Conservation (phyloP, 1,140 invertebrate species). For the Drosophila littoralis region DNA sequence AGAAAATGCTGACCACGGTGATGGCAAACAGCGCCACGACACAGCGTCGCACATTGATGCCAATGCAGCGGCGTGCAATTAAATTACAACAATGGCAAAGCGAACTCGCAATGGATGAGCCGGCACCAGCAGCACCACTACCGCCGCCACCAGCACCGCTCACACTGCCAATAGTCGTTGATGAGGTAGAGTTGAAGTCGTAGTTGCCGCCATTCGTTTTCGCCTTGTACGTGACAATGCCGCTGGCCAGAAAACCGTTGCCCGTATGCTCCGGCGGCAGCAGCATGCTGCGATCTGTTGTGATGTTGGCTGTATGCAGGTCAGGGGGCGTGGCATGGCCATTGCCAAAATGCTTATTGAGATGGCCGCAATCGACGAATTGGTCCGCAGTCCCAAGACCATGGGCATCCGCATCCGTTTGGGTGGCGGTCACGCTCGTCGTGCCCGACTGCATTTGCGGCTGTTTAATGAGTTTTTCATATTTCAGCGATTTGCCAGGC, state of each 20-base stretch:
- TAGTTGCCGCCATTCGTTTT: constrained; percentile 62
- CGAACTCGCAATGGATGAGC: constrained; percentile 38
- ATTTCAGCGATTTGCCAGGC: constrained; percentile 67
- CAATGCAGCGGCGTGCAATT: constrained; percentile 85
- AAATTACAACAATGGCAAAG: constrained; percentile 81
- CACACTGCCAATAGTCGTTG: constrained; percentile 50
- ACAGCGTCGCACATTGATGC: constrained; percentile 89
- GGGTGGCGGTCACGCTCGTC: constrained; percentile 62
- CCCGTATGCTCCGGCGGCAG: constrained; percentile 29
- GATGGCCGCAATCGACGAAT: constrained; percentile 51
- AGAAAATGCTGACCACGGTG: constrained; percentile 89
- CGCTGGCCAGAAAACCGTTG: constrained; percentile 37
- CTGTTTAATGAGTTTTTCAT: constrained; percentile 82
- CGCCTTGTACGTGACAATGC: constrained; percentile 74
- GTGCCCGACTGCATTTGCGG: constrained; percentile 62
- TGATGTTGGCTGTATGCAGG: constrained; percentile 7
- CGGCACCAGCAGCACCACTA: constrained; percentile 1
- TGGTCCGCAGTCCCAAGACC: constrained; percentile 35
- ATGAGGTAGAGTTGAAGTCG: constrained; percentile 58
- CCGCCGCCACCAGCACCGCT: constrained; percentile 2
- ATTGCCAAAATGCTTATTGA: constrained; percentile 68
- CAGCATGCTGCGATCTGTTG: constrained; percentile 62
- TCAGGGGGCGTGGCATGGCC: constrained; percentile 43
- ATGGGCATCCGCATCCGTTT: constrained; percentile 57
- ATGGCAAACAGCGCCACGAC: constrained; percentile 88